Evolutionary conservation across 1,140 invertebrate species (phyloP), one percentile per base, ranked within the genome.

Genomic region (Eriosoma lanigerum): DNA sequence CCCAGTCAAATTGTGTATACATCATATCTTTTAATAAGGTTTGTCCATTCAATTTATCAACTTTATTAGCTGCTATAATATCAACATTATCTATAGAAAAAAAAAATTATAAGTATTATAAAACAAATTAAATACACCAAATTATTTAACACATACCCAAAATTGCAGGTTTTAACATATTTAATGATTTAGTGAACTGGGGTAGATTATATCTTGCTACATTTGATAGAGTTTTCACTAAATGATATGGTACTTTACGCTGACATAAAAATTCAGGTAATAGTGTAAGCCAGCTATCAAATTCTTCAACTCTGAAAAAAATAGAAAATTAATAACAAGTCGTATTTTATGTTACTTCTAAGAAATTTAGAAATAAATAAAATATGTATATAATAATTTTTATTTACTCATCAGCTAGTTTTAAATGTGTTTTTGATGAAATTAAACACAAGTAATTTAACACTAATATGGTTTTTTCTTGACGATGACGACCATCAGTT

Each of bases 251-350:
- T 58, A 76, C 38, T 60, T 58, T 76, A 46, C 73, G 73, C 58
- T 76, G 73, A 2, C 73, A 76, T 6, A 76, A 29, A n/a, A 76
- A 76, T 76, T 76, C 73, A 5, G 73, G 73, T 46, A 76, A 76
- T 17, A 76, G 44, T 60, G 73, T 76, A 13, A 76, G 3, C 73
- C 73, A 76, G 21, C 32, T 76, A 58, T 15, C 8, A 60, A 54
- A 76, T 17, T 76, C 73, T 76, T 76, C 52, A 0, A 76, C 73
- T 76, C 73, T 76, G n/a, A 60, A 76, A 60, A 60, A 15, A 48
- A 58, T 75, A n/a, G 21, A n/a, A 44, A 44, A 5, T 3, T 68
- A n/a, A 4, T 21, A 24, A 24, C 3, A 48, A 12, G n/a, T 0
- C 17, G 19, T 54, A 13, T 29, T 56, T 56, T 24, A 56, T n/a